phyloP scores from a whole-genome alignment of 2,888 invertebrate species.

The Ommatoiulus sabulosus region DNA sequence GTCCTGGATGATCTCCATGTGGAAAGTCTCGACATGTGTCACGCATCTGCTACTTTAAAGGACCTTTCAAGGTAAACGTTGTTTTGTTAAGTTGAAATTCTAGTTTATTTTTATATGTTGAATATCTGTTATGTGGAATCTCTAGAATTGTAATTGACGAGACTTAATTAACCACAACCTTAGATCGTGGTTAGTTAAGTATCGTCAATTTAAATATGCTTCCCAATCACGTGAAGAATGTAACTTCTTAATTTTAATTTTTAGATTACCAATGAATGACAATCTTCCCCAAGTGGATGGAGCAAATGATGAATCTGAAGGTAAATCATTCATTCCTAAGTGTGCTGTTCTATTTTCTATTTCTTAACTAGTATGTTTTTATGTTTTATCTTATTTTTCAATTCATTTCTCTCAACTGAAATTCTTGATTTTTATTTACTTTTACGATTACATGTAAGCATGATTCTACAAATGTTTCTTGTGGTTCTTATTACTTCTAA shows the following conservation, averaged over 20 bases:
- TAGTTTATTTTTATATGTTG: background rate
- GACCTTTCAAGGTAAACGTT: background rate
- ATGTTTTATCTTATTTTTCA: background rate
- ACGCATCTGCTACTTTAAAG: background rate
- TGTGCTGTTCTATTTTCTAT: background rate
- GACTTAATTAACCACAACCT: no score
- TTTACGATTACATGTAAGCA: background rate
- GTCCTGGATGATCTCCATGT: background rate
- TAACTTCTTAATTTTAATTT: background rate
- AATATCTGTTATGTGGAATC: background rate
- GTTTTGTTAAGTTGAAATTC: background rate
- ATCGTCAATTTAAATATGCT: no score
- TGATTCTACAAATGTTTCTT: background rate
- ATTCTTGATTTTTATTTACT: background rate
- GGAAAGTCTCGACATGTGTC: background rate
- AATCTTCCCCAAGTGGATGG: constrained; percentile 73
- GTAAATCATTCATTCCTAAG: background rate
- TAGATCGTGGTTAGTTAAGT: no score
- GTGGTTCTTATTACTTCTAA: background rate
- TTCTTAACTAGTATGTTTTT: background rate
- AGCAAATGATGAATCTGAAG: background rate
- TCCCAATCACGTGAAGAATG: no score
- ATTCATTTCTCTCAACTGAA: background rate
- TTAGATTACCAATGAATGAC: background rate
- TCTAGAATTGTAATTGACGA: no score